phyloP scores from a whole-genome alignment of 2,888 invertebrate genomes.

The Athetis lepigone region DNA sequence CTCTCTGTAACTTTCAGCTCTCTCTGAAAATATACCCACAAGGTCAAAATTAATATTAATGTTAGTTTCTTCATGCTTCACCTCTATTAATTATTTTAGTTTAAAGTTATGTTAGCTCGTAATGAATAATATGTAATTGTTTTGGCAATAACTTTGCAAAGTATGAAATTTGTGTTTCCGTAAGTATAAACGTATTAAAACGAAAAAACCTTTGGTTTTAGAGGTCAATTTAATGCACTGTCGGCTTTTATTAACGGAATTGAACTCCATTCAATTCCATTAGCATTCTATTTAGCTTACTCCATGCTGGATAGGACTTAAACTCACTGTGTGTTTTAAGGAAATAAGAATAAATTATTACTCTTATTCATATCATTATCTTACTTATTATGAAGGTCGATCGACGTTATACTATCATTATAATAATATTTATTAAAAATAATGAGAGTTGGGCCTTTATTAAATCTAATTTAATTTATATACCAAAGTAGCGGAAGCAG shows the following conservation, averaged over 20 bases:
- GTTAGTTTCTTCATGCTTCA: slow-evolving; percentile 21
- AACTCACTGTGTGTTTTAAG: no score
- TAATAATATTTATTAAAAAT: not conserved
- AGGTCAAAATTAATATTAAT: slow-evolving; percentile 32
- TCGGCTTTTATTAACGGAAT: not conserved
- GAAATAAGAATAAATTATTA: no score
- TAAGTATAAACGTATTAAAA: no score
- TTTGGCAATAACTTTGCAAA: not conserved
- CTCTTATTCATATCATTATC: no score
- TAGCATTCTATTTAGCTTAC: not conserved
- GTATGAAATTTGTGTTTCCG: slow-evolving; percentile 31
- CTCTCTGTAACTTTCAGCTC: no score
- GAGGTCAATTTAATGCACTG: not conserved
- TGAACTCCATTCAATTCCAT: not conserved
- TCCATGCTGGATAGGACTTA: not conserved
- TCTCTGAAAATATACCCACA: slow-evolving; percentile 40
- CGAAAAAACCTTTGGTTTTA: slow-evolving; percentile 7
- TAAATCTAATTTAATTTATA: slow-evolving; percentile 23
- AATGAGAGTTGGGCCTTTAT: not conserved
- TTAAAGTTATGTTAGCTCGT: not conserved
- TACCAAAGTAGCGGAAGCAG: slow-evolving; percentile 48
- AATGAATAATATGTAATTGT: slow-evolving; percentile 11
- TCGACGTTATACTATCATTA: not conserved
- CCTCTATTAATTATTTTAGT: slow-evolving; percentile 14
- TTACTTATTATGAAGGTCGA: not conserved